Percentiles rank a stretch among this genome's conserved stretches.
phyloP scores from a whole-genome alignment of 2,113 vertebrate genomes.

The Emydura subglobosa region DNA sequence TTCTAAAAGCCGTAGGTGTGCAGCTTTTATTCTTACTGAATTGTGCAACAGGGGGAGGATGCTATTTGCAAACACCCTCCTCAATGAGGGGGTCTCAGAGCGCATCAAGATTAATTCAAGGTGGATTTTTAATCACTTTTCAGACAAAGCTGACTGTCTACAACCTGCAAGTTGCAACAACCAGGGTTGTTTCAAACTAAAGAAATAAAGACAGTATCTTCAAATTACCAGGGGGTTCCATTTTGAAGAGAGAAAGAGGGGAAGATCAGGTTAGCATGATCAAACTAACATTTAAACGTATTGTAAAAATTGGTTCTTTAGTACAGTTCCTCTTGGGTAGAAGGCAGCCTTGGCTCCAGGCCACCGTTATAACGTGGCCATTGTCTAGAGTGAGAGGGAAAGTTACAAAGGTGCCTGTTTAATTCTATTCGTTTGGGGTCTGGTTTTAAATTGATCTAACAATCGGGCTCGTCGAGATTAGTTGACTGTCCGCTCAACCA shows the following conservation, averaged over 20 bases:
- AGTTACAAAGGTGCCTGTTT: slow-evolving; percentile 54
- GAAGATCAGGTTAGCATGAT: slow-evolving; percentile 17
- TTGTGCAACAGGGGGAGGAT: slow-evolving; percentile 50
- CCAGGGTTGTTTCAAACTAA: not conserved
- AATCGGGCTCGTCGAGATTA: not conserved
- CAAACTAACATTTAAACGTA: slow-evolving; percentile 48
- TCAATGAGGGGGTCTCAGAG: not conserved
- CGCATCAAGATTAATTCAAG: slow-evolving; percentile 37
- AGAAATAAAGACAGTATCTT: not conserved
- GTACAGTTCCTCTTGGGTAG: slow-evolving; percentile 6
- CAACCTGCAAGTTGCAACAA: not conserved
- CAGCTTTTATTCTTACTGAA: slow-evolving; percentile 47
- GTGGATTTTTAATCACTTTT: slow-evolving; percentile 41
- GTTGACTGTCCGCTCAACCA: not conserved
- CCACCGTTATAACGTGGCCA: slow-evolving; percentile 70
- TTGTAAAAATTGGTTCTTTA: slow-evolving; percentile 23
- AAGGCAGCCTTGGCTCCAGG: slow-evolving; percentile 50
- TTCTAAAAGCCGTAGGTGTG: slow-evolving; percentile 63
- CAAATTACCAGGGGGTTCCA: slow-evolving; percentile 57
- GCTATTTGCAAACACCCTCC: slow-evolving; percentile 73
- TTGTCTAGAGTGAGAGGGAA: slow-evolving; percentile 71
- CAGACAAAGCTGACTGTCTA: slow-evolving; percentile 64
- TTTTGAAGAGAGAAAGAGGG: slow-evolving; percentile 37
- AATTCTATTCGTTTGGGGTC: slow-evolving; percentile 8
- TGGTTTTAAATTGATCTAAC: slow-evolving; percentile 18